Evolutionary conservation across 1,140 invertebrate species (phyloP), one percentile per base, ranked within the genome.

Genomic region (Drosophila dunni): DNA sequence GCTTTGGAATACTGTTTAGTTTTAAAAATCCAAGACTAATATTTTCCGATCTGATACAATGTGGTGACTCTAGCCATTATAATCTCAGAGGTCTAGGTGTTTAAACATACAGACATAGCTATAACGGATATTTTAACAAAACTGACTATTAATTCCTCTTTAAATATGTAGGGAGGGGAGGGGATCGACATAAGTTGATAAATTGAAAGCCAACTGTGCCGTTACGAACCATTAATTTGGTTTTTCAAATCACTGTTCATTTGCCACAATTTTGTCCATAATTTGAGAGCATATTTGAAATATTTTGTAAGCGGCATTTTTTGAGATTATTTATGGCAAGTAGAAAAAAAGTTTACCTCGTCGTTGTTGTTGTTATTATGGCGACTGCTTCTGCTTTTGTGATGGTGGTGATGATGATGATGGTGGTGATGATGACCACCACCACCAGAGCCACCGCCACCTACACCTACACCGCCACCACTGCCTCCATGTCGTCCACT

Each of bases 281-380:
- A 42, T 33, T 29, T 34, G 46, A 10, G 33, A 7, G 44, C 45
- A 68, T 15, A 42, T 20, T 53, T 29, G 15, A 42, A 56, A 61
- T 74, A 8, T 61, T 29, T 67, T 61, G 40, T 68, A 54, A n/a
- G 56, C 53, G 56, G 20, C 46, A 24, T 66, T 24, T 53, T 40
- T 6, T 6, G 3, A 29, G 17, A 40, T 66, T 42, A 40, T 46
- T n/a, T 29, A 24, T 60, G 61, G 46, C 17, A 66, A 76, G 53
- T 56, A 8, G 7, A 60, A 6, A 53, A 75, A 79, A 66, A 65
- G 58, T 79, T 86, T 86, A 86, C 83, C 83, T 86, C 84, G 68
- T 88, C 79, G 24, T 63, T 73, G 69, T 61, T 66, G 42, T 60
- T 78, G 67, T 58, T 66, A 65, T 72, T 79, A 20, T 75, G 81